These are phyloP conservation scores for Stichodactyla helianthus DNA, from an alignment of 64 coral and sea anemone genomes.

Conservation along the genomic window DNA sequence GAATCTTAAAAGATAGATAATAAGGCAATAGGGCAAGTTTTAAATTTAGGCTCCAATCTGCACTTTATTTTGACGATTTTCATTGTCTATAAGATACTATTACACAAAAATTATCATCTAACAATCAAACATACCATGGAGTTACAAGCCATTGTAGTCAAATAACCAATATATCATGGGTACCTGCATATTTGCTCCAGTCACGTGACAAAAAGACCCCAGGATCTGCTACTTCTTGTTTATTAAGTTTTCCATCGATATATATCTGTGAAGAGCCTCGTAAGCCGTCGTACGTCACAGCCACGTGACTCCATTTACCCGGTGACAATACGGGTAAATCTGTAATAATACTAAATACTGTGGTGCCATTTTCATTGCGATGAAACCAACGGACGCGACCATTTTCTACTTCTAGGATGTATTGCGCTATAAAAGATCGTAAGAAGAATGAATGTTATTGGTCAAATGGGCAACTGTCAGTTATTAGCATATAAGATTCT, in stretches of 20 bases:
- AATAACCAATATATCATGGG: not conserved
- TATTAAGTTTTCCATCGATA: conserved; percentile 73
- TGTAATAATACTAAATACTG: conserved; percentile 90
- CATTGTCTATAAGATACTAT: too few species aligned
- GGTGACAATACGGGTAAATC: conserved; percentile 66
- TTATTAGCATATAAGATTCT: too few species aligned
- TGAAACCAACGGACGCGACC: conserved; percentile 92
- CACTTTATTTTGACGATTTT: too few species aligned
- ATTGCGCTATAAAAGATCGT: conserved; percentile 67
- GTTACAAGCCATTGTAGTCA: too few species aligned
- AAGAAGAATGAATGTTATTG: not conserved
- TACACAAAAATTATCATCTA: too few species aligned
- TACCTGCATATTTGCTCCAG: conserved; percentile 89
- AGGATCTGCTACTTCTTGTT: conserved; percentile 76
- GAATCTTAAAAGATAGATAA: too few species aligned
- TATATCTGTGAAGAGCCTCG: conserved; percentile 60
- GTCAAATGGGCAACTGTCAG: not conserved
- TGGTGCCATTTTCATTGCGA: conserved; percentile 76
- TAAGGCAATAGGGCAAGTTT: too few species aligned
- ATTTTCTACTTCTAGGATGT: conserved; percentile 61
- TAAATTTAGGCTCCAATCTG: too few species aligned
- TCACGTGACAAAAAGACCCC: conserved; percentile 88
- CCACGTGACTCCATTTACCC: conserved; percentile 69
- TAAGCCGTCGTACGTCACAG: conserved; percentile 69
- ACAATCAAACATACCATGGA: too few species aligned